Evolutionary conservation across 2,113 vertebrate genomes (phyloP).

Genomic region (Monarcha castaneiventris): DNA sequence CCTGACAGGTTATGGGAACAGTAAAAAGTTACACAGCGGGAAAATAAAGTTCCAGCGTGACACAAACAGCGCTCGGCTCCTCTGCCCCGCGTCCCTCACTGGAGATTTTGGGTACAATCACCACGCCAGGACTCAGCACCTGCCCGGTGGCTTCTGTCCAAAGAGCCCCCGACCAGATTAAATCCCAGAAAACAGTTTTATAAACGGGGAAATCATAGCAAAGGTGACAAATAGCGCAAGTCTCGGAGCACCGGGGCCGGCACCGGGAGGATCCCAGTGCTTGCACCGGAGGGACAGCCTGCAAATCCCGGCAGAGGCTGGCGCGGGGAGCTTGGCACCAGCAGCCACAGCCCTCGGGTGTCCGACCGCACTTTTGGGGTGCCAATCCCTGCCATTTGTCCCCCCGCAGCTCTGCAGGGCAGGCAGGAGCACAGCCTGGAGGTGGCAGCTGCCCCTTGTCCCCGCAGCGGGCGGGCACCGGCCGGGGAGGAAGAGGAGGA

Average conservation of each 20-base stretch:
- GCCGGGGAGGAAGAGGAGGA: background rate
- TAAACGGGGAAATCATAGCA: background rate
- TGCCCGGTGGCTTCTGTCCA: fast-evolving
- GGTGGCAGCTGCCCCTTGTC: background rate
- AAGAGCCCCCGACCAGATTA: fast-evolving
- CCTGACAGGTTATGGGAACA: fast-evolving
- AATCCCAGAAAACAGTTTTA: background rate
- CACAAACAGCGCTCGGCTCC: background rate
- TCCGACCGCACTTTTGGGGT: background rate
- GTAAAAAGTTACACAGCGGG: background rate
- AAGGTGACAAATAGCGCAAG: background rate
- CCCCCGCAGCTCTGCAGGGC: background rate
- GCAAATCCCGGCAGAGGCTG: background rate
- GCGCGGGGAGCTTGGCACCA: fast-evolving
- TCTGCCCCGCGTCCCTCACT: fast-evolving
- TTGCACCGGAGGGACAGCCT: fast-evolving
- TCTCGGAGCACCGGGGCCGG: fast-evolving
- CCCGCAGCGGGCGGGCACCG: background rate
- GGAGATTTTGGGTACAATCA: background rate
- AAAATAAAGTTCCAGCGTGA: background rate
- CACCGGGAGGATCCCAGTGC: background rate
- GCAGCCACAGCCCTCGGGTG: fast-evolving
- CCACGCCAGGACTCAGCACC: fast-evolving
- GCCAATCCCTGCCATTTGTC: fast-evolving
- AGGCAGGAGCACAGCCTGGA: background rate